phyloP scores from a whole-genome alignment of 1,140 invertebrate species.

The Scaptomyza graminum region DNA sequence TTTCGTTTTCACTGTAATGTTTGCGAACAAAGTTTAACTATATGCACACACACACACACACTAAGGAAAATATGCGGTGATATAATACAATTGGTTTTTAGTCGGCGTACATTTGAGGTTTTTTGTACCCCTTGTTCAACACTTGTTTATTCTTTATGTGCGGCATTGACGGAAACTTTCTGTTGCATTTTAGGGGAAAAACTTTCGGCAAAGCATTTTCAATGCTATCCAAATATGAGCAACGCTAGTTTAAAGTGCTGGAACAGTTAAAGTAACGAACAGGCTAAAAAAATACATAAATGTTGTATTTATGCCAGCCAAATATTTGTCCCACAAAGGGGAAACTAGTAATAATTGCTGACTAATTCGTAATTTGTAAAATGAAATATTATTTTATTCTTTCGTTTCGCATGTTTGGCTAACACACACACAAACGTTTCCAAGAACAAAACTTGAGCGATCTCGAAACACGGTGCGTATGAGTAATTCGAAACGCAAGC shows the following conservation, averaged over 20 bases:
- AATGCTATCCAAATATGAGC: no score
- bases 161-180: conserved; percentile 49
- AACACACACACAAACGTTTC: background rate
- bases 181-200: conserved; percentile 16
- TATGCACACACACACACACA: conserved; percentile 14
- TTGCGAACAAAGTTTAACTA: conserved; percentile 31
- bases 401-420: background rate
- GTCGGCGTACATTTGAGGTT: conserved; percentile 17
- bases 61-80: conserved; percentile 27
- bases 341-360: no score
- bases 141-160: conserved; percentile 14
- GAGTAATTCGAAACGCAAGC: conserved; percentile 67
- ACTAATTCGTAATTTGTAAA: conserved; percentile 3
- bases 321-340: no score
- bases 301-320: background rate
- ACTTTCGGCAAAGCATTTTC: background rate
- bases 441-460: conserved; percentile 34
- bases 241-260: no score
- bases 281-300: no score
- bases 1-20: conserved; percentile 1
- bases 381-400: background rate
- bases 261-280: no score
- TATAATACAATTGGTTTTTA: conserved; percentile 70
- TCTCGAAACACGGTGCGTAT: conserved; percentile 56
- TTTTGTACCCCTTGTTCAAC: conserved; percentile 20